phyloP scores from a whole-genome alignment of 1,140 invertebrate species.

The Ceratosolen solmsi region DNA sequence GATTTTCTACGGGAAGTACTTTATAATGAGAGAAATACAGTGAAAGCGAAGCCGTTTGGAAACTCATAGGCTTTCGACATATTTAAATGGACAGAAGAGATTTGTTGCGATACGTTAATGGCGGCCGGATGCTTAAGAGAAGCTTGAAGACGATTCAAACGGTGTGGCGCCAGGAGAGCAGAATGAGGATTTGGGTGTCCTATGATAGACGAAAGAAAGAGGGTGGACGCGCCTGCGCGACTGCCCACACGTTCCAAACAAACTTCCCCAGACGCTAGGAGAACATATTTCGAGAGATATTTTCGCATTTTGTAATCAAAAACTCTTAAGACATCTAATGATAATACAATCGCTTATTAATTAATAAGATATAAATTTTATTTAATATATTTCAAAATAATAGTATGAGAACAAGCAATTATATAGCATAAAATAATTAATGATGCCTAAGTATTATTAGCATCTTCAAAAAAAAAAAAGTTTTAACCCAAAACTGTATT shows the following conservation, averaged over 20 bases:
- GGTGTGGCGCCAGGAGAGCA: conserved; percentile 56
- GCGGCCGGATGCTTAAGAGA: conserved; percentile 52
- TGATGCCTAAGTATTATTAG: no score
- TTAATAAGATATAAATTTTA: no score
- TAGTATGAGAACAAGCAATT: no score
- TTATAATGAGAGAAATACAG: not conserved
- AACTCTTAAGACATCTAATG: no score
- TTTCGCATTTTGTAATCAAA: no score
- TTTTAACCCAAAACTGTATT: no score
- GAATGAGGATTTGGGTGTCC: conserved; percentile 34
- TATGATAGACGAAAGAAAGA: not conserved
- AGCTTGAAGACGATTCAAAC: conserved; percentile 60
- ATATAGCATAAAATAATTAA: no score
- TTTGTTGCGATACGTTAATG: conserved; percentile 54
- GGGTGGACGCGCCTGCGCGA: conserved; percentile 22
- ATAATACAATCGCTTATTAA: no score
- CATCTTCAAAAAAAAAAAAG: no score
- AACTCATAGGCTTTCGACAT: not conserved
- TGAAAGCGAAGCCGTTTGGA: not conserved
- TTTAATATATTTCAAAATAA: no score
- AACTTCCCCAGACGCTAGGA: not conserved
- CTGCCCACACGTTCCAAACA: not conserved
- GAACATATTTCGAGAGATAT: not conserved
- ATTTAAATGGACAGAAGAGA: conserved; percentile 54
- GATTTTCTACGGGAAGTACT: not conserved